Percentiles rank a stretch among this genome's conserved stretches.
phyloP scores from a whole-genome alignment of 1,140 invertebrate species.

The Drosophila ambigua region DNA sequence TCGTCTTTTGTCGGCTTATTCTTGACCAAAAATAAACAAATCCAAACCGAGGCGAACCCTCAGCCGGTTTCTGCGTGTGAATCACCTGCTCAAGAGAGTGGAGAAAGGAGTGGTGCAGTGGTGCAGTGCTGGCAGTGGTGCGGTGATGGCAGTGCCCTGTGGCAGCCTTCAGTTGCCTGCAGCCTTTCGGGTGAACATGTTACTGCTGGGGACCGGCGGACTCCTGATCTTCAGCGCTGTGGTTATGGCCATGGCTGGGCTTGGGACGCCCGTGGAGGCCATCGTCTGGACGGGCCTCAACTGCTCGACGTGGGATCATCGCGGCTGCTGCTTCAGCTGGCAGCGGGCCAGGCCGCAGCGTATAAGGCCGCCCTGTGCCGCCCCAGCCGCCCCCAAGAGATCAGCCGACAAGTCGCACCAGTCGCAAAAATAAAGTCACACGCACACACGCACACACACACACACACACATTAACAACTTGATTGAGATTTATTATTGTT shows the following conservation, averaged over 20 bases:
- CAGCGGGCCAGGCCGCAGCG: no score
- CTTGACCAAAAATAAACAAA: conserved; percentile 38
- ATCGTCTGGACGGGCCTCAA: conserved; percentile 17
- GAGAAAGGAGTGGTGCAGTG: background rate
- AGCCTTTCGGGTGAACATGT: conserved; percentile 12
- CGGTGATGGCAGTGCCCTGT: no score
- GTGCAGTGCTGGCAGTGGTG: background rate
- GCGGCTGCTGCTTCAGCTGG: conserved; percentile 19
- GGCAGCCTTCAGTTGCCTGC: conserved; percentile 11
- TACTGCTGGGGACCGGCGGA: conserved; percentile 25
- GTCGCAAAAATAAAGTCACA: background rate
- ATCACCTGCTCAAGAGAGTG: background rate
- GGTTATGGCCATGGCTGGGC: background rate
- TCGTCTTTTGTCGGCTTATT: background rate
- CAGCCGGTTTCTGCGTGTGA: conserved; percentile 26
- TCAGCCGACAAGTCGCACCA: no score
- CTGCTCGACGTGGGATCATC: conserved; percentile 17
- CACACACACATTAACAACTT: conserved; percentile 17
- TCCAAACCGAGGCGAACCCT: conserved; percentile 1
- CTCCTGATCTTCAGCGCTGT: background rate
- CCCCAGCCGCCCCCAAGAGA: background rate
- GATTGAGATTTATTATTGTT: conserved; percentile 22
- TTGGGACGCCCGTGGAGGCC: background rate
- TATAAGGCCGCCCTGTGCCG: conserved; percentile 20
- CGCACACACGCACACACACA: conserved; percentile 12